A percentile compares a stretch with the other conserved stretches of the same genome.
phyloP scores from a whole-genome alignment of 2,797 vertebrate species.

The Valencia hispanica region DNA sequence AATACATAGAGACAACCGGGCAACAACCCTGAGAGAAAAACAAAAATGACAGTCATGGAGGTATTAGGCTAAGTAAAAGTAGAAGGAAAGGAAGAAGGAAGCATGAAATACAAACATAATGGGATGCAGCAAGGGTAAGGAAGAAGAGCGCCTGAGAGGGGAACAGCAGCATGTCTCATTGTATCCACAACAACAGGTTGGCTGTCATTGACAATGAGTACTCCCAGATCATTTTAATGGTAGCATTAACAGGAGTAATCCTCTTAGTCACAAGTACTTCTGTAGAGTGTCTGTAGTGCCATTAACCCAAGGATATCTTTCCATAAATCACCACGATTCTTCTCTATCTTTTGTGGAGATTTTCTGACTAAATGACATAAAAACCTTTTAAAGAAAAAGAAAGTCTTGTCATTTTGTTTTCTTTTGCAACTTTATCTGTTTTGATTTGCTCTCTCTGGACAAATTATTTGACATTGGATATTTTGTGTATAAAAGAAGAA shows the following conservation, averaged over 20 bases:
- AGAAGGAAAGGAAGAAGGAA: conserved; percentile 1
- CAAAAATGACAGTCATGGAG: conserved; percentile 29
- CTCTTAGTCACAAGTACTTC: conserved; percentile 43
- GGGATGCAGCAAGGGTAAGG: neutral
- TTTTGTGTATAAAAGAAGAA: neutral
- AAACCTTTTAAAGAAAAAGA: neutral
- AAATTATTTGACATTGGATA: neutral
- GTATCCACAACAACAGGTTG: conserved; percentile 24
- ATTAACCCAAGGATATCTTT: too few relatives aligned
- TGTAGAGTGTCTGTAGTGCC: conserved; percentile 4
- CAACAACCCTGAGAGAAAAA: conserved; percentile 13
- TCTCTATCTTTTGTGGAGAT: neutral
- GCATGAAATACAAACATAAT: conserved; percentile 43
- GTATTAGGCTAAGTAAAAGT: conserved; percentile 29
- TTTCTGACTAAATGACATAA: neutral
- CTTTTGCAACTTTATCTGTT: neutral
- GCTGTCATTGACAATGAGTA: conserved; percentile 25
- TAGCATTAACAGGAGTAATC: conserved; percentile 45
- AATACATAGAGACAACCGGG: neutral
- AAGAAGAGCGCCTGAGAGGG: neutral
- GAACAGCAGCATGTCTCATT: neutral
- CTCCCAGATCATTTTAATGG: conserved; percentile 36
- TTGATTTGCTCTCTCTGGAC: neutral
- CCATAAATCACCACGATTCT: conserved; percentile 1
- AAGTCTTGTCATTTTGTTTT: neutral